phyloP scores from a whole-genome alignment of 2,113 vertebrate species.

The Hydropotes inermis region DNA sequence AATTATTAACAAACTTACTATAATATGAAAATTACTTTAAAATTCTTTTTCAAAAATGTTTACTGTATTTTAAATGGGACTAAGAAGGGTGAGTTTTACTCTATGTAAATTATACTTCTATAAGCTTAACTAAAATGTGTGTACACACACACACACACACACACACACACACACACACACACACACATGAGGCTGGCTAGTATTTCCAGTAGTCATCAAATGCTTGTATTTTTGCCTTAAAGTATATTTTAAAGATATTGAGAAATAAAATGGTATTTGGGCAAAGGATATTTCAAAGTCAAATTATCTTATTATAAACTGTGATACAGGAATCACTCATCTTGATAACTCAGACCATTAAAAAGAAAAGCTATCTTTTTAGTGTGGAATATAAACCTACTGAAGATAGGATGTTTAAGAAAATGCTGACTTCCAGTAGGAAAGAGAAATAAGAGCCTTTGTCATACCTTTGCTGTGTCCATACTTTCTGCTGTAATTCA shows the following conservation, averaged over 20 bases:
- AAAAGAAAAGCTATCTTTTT: conserved; percentile 28
- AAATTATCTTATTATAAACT: not conserved
- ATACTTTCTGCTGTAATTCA: conserved; percentile 75
- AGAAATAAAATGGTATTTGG: conserved; percentile 37
- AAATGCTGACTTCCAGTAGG: not conserved
- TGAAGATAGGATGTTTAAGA: not conserved
- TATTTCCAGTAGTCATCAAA: not conserved
- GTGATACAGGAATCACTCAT: not conserved
- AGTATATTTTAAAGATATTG: not conserved
- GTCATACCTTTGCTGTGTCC: conserved; percentile 94
- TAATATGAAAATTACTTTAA: not conserved
- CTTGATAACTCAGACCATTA: not conserved
- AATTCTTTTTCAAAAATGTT: not conserved
- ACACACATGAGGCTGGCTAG: not conserved
- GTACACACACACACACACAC: not conserved
- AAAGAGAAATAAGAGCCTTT: not conserved
- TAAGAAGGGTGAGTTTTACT: conserved; percentile 29
- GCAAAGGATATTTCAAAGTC: not conserved
- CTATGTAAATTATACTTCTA: not conserved
- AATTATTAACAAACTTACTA: not conserved
- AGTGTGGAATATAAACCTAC: not conserved
- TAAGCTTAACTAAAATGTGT: not conserved
- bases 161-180: not conserved
- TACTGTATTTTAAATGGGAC: not conserved
- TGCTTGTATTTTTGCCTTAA: not conserved